phyloP scores from a whole-genome alignment of 1,140 invertebrate genomes.

The Anagrus nilaparvatae region DNA sequence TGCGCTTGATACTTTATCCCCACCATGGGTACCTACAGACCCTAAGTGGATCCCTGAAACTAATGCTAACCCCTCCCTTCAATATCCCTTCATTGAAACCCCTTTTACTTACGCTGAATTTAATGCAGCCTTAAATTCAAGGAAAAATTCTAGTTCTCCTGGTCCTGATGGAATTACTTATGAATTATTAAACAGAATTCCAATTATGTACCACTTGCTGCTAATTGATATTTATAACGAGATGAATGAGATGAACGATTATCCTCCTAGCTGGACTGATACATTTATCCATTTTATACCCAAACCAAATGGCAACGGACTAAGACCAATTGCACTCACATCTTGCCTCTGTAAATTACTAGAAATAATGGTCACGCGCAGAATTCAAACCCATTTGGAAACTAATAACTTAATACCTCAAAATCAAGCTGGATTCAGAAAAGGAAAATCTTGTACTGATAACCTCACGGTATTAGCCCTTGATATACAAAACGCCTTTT shows the following conservation, averaged over 20 bases:
- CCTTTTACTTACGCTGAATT: constrained; percentile 3
- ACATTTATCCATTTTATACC: constrained; percentile 8
- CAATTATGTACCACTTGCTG: background rate
- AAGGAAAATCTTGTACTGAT: constrained; percentile 3
- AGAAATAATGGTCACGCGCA: constrained; percentile 13
- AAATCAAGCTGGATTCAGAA: background rate
- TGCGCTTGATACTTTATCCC: constrained; percentile 5
- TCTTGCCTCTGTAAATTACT: constrained; percentile 14
- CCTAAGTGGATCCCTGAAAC: background rate
- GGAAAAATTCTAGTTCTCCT: background rate
- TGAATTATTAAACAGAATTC: background rate
- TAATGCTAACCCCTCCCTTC: background rate
- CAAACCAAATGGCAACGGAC: constrained; percentile 9
- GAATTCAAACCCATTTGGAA: constrained; percentile 3
- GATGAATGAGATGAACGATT: background rate
- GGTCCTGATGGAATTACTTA: constrained; percentile 1
- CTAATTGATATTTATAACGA: background rate
- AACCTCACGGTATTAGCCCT: background rate
- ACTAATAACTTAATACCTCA: background rate
- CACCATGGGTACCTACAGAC: background rate
- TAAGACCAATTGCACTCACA: constrained; percentile 10
- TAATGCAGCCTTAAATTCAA: background rate
- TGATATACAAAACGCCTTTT: constrained; percentile 1
- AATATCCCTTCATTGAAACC: background rate
- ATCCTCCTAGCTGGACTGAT: constrained; percentile 4